Evolutionary conservation across 37 sponge, comb jelly and placozoan genomes (phyloP).

Genomic region (Theonella swinhoei): DNA sequence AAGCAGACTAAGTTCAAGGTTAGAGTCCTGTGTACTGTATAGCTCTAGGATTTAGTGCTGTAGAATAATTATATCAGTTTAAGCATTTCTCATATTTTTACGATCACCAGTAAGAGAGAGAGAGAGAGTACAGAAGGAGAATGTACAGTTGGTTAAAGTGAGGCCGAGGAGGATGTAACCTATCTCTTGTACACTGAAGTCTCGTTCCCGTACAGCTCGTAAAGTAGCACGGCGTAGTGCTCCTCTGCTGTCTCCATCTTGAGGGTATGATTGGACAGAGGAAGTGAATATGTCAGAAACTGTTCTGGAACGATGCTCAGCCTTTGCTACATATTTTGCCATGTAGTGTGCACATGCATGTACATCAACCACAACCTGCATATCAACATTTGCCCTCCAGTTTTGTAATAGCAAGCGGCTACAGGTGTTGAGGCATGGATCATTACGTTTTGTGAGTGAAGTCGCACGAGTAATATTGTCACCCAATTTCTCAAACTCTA

Average conservation of each 20-base stretch:
- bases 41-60: slow-evolving; percentile 4
- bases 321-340: too few relatives aligned
- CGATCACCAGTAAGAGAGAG: neutral
- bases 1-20: neutral
- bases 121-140: slow-evolving; percentile 7
- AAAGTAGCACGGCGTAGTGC: slow-evolving; percentile 10
- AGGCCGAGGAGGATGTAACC: slow-evolving; percentile 24
- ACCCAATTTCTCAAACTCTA: too few relatives aligned
- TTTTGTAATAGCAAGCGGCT: neutral
- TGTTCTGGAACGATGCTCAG: slow-evolving; percentile 25
- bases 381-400: slow-evolving; percentile 27
- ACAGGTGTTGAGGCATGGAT: neutral
- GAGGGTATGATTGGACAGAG: neutral
- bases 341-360: too few relatives aligned
- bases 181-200: slow-evolving; percentile 53
- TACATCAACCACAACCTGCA: too few relatives aligned
- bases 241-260: neutral
- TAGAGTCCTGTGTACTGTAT: neutral
- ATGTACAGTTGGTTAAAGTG: slow-evolving; percentile 3
- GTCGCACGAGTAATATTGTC: too few relatives aligned
- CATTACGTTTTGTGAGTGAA: too few relatives aligned
- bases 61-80: neutral
- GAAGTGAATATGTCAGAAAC: neutral
- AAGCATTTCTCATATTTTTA: neutral
- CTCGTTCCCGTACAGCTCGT: slow-evolving; percentile 24